phyloP scores from a whole-genome alignment of 2,888 invertebrate species.

The Allolobophora icterica region DNA sequence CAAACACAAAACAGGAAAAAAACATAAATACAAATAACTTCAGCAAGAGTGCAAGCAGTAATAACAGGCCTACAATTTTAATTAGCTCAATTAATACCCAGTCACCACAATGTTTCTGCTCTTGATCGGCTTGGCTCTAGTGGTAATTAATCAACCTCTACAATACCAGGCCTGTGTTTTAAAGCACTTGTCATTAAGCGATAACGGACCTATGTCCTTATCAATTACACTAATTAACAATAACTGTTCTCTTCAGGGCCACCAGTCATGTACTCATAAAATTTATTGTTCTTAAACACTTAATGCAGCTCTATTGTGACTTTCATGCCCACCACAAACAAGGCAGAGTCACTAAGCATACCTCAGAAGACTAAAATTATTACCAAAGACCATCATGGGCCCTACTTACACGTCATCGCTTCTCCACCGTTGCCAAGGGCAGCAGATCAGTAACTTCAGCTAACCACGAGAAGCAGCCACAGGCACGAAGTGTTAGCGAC shows the following conservation, averaged over 20 bases:
- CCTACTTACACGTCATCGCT: too few species aligned
- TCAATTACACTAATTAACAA: not conserved
- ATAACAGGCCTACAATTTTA: not conserved
- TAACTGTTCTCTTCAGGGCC: not conserved
- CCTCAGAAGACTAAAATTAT: too few species aligned
- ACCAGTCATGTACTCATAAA: not conserved
- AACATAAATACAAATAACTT: not conserved
- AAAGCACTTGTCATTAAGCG: not conserved
- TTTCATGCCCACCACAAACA: not conserved
- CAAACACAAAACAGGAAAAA: not conserved
- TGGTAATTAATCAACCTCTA: not conserved
- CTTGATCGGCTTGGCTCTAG: not conserved
- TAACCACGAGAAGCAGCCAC: too few species aligned
- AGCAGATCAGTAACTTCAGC: too few species aligned
- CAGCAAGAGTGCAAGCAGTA: not conserved
- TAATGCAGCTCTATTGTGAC: not conserved
- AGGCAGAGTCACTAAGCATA: not conserved
- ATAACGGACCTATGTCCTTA: not conserved
- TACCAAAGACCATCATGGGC: not conserved
- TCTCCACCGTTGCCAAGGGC: too few species aligned
- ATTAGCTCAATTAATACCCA: slow-evolving; percentile 17
- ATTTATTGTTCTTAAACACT: not conserved
- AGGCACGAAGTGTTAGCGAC: too few species aligned
- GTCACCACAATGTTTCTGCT: not conserved
- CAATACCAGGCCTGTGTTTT: not conserved